A percentile compares a stretch with the other conserved stretches of the same genome.
phyloP scores from a whole-genome alignment of 2,797 vertebrate species.

The Crenuchus spilurus region DNA sequence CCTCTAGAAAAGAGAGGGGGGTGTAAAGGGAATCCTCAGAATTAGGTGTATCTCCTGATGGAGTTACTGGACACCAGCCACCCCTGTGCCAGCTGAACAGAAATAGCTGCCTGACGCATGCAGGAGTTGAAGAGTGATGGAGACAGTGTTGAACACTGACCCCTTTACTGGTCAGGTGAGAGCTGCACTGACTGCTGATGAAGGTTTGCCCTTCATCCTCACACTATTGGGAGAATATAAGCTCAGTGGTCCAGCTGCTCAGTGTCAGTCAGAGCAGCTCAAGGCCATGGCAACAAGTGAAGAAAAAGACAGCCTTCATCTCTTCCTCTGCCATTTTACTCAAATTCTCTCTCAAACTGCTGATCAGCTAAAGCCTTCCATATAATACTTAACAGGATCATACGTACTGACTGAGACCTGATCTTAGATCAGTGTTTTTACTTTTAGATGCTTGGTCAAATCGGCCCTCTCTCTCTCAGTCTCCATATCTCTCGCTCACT shows the following conservation, averaged over 20 bases:
- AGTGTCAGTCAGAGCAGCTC: constrained; percentile 17
- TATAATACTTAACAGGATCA: too few species aligned
- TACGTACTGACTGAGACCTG: too few species aligned
- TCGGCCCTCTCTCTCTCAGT: neutral
- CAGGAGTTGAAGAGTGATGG: constrained; percentile 4
- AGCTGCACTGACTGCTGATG: neutral
- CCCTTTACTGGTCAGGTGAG: constrained; percentile 7
- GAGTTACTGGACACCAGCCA: constrained; percentile 24
- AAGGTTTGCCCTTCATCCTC: neutral
- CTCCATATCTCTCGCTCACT: neutral
- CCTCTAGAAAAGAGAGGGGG: neutral
- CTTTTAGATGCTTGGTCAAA: too few species aligned
- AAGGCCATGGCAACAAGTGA: neutral
- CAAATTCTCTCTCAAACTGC: too few species aligned
- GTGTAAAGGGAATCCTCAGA: neutral
- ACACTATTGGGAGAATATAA: constrained; percentile 2
- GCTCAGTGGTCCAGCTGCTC: constrained; percentile 30
- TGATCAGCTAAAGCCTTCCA: too few species aligned
- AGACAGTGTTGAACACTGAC: neutral
- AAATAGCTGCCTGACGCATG: constrained; percentile 41
- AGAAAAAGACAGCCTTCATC: neutral
- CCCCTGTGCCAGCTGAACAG: neutral
- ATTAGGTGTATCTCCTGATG: neutral
- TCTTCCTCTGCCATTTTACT: too few species aligned
- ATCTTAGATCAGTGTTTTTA: too few species aligned